phyloP scores from a whole-genome alignment of 2,888 invertebrate genomes.

The Perizoma affinitatum region DNA sequence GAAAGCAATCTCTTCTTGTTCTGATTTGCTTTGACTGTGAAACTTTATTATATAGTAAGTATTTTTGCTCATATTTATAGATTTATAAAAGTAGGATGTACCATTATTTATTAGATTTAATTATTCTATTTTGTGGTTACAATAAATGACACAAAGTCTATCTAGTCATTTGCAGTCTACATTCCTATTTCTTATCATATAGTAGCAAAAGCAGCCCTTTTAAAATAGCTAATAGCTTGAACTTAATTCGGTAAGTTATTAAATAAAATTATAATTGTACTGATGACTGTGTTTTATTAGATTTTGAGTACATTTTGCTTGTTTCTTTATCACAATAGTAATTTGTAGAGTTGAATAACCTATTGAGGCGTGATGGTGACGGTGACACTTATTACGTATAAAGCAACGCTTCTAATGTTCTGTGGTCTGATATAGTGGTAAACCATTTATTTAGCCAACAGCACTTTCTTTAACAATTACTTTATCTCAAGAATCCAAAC shows the following conservation, averaged over 20 bases:
- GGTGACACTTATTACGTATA: no score
- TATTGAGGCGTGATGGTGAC: no score
- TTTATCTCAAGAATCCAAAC: neutral
- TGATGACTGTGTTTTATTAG: slow-evolving; percentile 25
- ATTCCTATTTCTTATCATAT: slow-evolving; percentile 30
- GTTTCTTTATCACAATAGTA: no score
- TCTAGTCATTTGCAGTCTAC: slow-evolving; percentile 51
- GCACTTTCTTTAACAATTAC: neutral
- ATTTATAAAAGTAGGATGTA: slow-evolving; percentile 20
- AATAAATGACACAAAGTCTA: slow-evolving; percentile 24
- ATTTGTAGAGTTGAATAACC: no score
- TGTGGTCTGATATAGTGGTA: no score
- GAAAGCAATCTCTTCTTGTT: slow-evolving; percentile 18
- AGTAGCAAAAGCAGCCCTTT: slow-evolving; percentile 10
- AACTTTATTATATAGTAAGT: slow-evolving; percentile 10
- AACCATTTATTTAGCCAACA: no score
- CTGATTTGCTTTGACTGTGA: slow-evolving; percentile 20
- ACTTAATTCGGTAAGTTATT: slow-evolving; percentile 27
- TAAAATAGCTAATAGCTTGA: slow-evolving; percentile 25
- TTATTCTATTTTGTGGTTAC: slow-evolving; percentile 16
- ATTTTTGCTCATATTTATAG: slow-evolving; percentile 35
- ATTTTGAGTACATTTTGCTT: neutral
- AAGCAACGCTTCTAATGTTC: no score
- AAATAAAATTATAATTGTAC: slow-evolving; percentile 34
- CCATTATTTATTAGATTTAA: slow-evolving; percentile 16